Base-by-base conservation (phyloP, 64 coral and sea anemone species). In the Montipora sp. region DNA sequence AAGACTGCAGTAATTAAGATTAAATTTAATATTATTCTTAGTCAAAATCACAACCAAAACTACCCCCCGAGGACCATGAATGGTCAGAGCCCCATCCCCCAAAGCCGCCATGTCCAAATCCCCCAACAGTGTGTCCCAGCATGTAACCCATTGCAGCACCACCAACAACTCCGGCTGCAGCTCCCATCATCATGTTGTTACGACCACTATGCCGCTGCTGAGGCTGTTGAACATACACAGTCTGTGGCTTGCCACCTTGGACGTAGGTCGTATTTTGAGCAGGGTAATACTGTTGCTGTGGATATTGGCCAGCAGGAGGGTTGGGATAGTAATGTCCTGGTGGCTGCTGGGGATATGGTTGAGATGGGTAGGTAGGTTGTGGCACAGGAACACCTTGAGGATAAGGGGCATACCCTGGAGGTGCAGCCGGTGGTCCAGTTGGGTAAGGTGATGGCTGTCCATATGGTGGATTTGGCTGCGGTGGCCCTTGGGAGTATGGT, bases 41-140 rank as follows among this genome's bases (percentile, higher is more conserved):
- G 53, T 97, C 95, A 92, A 97, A 97, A 18, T 84, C 95, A 84
- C 95, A 97, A 59, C 94, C 95, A 94, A 97, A 97, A 90, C 95
- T 97, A 53, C 95, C 95, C 21, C 95, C 92, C 14, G 95, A 97
- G 5, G 95, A 97, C 95, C 92, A 97, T 5, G 95, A 97, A 92
- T 97, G 95, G 68, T 97, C 95, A 0, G 95, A 97, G 22, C 94
- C 95, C 95, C 95, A 98, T 4, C 95, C 95, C 22, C 95, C 92
- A 87, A 48, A 92, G 4, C 95, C 92, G 83, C 36, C 36, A 36
- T 92, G 87, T 12, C 92, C 92, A 83, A 80, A 80, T 10, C 95
- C 95, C 3, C 95, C 95, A 55, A 92, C 74, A 8, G 95, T 93
- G 67, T 90, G 90, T 20, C 95, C 95, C 51, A 98, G 69, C 95